Evolutionary conservation across 2,888 invertebrate species (phyloP).

Genomic region (Sesia apiformis): DNA sequence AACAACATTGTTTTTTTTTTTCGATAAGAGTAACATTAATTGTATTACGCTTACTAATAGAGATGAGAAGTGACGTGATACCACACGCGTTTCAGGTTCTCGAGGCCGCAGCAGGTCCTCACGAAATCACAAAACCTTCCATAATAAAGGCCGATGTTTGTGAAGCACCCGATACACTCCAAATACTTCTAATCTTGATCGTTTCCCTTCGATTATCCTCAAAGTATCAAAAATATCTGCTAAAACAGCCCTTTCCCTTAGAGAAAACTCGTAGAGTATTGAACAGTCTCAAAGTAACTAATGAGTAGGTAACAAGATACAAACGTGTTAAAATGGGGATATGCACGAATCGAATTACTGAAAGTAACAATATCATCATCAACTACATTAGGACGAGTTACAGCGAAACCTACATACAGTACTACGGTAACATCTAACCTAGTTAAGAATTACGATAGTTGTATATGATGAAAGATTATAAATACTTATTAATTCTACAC

Average conservation of each 20-base stretch:
- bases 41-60: constrained; percentile 54
- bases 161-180: neutral
- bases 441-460: constrained; percentile 44
- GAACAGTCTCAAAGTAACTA: constrained; percentile 74
- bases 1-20: constrained; percentile 68
- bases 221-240: constrained; percentile 75
- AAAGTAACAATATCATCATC: constrained; percentile 57
- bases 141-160: constrained; percentile 1
- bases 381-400: constrained; percentile 49
- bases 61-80: constrained; percentile 36
- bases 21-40: constrained; percentile 67
- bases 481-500: constrained; percentile 33
- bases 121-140: constrained; percentile 5
- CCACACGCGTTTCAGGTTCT: constrained; percentile 17
- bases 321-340: constrained; percentile 60
- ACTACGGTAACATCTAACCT: constrained; percentile 61
- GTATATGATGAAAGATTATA: constrained; percentile 27
- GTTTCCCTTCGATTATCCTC: constrained; percentile 70
- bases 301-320: constrained; percentile 70
- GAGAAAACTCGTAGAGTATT: constrained; percentile 68
- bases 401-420: constrained; percentile 54
- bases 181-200: constrained; percentile 29
- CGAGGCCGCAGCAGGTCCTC: constrained; percentile 12
- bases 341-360: constrained; percentile 61
- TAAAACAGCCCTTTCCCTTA: constrained; percentile 72